Conservation (phyloP, 2,888 invertebrate species). For the Calameuta idolon region DNA sequence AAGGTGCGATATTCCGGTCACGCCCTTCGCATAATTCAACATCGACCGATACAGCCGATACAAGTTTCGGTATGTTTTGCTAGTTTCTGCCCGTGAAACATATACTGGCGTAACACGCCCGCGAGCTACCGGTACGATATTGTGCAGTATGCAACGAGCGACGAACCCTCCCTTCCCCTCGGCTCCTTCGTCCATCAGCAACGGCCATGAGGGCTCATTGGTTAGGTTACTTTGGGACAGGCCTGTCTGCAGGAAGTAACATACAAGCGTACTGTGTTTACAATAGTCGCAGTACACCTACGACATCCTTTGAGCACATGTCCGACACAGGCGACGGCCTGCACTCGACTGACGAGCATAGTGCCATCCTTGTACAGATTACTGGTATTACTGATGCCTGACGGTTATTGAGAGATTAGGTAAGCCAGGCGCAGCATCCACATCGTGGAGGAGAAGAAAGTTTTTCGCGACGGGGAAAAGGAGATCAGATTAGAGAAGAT, state of each 20-base stretch:
- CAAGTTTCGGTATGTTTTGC: background rate
- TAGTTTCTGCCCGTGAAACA: background rate
- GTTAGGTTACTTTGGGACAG: background rate
- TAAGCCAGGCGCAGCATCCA: background rate
- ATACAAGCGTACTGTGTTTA: background rate
- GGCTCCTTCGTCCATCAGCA: background rate
- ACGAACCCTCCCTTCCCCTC: background rate
- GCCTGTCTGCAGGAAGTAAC: background rate
- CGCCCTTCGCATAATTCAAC: background rate
- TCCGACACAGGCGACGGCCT: background rate
- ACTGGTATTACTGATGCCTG: background rate
- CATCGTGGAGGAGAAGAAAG: background rate
- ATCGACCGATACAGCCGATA: background rate
- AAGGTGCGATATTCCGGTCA: background rate
- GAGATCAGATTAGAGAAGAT: background rate
- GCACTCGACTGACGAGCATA: background rate
- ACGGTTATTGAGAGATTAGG: background rate
- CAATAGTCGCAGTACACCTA: background rate
- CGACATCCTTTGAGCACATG: background rate
- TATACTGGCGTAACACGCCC: background rate
- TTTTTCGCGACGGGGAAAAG: background rate
- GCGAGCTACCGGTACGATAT: background rate
- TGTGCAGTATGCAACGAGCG: background rate
- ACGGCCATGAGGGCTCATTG: background rate
- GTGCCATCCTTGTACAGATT: background rate